Evolutionary conservation across 2,888 invertebrate genomes (phyloP).

Genomic region (Eudasyphora cyanicolor): DNA sequence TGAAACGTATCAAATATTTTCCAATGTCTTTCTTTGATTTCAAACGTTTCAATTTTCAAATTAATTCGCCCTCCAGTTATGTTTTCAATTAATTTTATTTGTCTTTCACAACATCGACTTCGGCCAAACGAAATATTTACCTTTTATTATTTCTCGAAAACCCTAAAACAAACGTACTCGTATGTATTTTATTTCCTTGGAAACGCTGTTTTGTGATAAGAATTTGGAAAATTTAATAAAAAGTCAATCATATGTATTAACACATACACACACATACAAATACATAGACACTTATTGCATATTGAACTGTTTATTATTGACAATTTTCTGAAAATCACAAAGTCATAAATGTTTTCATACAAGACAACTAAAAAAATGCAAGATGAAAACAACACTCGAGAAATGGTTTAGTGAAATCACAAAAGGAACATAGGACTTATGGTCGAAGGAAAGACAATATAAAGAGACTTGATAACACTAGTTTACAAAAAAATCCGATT

Average conservation of each 20-base stretch:
- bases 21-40: not conserved
- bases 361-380: not conserved
- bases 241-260: not conserved
- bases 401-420: too few species aligned
- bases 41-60: not conserved
- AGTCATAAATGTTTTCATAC: not conserved
- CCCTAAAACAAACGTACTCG: too few species aligned
- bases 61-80: too few species aligned
- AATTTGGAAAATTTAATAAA: conserved; percentile 1
- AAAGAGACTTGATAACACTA: too few species aligned
- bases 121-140: not conserved
- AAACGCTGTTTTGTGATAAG: not conserved
- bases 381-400: not conserved
- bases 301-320: conserved; percentile 21
- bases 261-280: not conserved
- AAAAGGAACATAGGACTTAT: too few species aligned
- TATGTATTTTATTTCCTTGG: too few species aligned
- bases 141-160: too few species aligned
- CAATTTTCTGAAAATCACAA: conserved; percentile 27
- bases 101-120: not conserved
- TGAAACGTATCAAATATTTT: too few species aligned
- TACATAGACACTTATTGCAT: not conserved
- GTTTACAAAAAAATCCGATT: too few species aligned
- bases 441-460: too few species aligned
- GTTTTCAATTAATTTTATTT: not conserved